Percentiles rank a stretch among this genome's conserved stretches.
These are phyloP conservation scores for Sebastes baramenuke DNA, from an alignment of 2,797 vertebrate species.

Conservation along the genomic window DNA sequence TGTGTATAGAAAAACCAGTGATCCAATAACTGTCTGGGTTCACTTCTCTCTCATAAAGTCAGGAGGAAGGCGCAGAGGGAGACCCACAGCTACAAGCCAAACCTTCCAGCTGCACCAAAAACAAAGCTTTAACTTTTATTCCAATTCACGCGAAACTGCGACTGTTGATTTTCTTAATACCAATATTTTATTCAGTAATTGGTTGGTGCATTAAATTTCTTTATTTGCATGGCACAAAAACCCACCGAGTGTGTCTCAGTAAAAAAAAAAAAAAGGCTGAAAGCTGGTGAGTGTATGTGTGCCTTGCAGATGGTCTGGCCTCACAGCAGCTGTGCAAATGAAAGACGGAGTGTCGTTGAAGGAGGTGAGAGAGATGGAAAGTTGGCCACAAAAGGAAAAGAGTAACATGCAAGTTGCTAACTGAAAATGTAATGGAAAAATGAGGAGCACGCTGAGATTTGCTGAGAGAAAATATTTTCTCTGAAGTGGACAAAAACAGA, in stretches of 20 bases:
- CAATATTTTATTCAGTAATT: slow-evolving; percentile 45
- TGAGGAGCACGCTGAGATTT: slow-evolving; percentile 49
- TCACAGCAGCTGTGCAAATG: slow-evolving; percentile 81
- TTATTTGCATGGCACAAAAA: slow-evolving; percentile 44
- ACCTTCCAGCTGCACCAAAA: slow-evolving; percentile 59
- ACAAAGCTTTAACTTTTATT: slow-evolving; percentile 51
- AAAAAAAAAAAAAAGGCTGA: slow-evolving; percentile 19
- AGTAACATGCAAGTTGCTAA: slow-evolving; percentile 74
- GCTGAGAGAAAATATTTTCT: slow-evolving; percentile 59
- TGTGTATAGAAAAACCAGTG: slow-evolving; percentile 79
- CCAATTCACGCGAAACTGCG: slow-evolving; percentile 2
- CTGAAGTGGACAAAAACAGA: slow-evolving; percentile 33
- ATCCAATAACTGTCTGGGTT: slow-evolving; percentile 80
- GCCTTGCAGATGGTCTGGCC: slow-evolving; percentile 72
- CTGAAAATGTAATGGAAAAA: slow-evolving; percentile 78
- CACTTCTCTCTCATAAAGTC: slow-evolving; percentile 79
- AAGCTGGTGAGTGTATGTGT: slow-evolving; percentile 55
- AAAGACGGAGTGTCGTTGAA: slow-evolving; percentile 77
- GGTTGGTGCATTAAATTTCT: slow-evolving; percentile 28
- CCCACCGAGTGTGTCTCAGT: slow-evolving; percentile 44
- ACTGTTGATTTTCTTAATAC: slow-evolving; percentile 32
- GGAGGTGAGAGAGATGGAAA: slow-evolving; percentile 77
- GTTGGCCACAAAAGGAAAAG: slow-evolving; percentile 75
- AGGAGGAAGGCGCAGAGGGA: slow-evolving; percentile 53
- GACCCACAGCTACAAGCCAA: slow-evolving; percentile 54